Conservation (phyloP, 1,140 invertebrate genomes). For the Sweltsa coloradensis region DNA sequence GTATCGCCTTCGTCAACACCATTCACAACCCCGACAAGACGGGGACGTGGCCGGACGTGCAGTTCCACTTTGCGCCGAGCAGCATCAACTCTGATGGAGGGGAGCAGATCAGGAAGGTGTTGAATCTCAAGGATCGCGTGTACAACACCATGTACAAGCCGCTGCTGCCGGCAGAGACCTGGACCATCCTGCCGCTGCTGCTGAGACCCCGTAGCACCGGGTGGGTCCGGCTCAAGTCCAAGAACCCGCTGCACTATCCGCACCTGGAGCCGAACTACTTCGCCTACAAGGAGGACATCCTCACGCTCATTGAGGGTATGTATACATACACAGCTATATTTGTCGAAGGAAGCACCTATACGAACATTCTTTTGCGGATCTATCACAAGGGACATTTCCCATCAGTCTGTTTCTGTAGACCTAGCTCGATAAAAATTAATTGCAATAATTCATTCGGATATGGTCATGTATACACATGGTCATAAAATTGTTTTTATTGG, state of each 20-base stretch:
- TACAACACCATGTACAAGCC: conserved; percentile 80
- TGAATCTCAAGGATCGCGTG: conserved; percentile 62
- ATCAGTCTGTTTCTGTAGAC: too few relatives aligned
- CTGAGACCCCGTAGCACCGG: conserved; percentile 73
- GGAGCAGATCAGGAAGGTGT: conserved; percentile 58
- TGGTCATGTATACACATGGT: too few relatives aligned
- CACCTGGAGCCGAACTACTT: conserved; percentile 87
- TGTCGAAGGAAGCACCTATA: too few relatives aligned
- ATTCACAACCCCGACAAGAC: conserved; percentile 62
- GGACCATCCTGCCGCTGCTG: conserved; percentile 68
- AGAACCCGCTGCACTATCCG: conserved; percentile 69
- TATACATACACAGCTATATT: too few relatives aligned
- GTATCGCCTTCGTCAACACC: conserved; percentile 69
- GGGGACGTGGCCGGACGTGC: conserved; percentile 69
- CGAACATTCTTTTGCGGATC: too few relatives aligned
- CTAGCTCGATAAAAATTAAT: too few relatives aligned
- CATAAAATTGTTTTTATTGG: too few relatives aligned
- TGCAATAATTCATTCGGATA: too few relatives aligned
- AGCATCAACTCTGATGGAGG: conserved; percentile 70
- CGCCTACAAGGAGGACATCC: conserved; percentile 62
- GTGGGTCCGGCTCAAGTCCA: conserved; percentile 60
- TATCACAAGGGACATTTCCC: too few relatives aligned
- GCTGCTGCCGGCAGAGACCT: conserved; percentile 60
- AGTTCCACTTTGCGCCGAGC: conserved; percentile 75
- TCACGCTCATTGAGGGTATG: conserved; percentile 68